A percentile compares a stretch with the other conserved stretches of the same genome.
These are phyloP conservation scores for Ichneumon xanthorius DNA, from an alignment of 2,888 invertebrate genomes.

Conservation along the genomic window DNA sequence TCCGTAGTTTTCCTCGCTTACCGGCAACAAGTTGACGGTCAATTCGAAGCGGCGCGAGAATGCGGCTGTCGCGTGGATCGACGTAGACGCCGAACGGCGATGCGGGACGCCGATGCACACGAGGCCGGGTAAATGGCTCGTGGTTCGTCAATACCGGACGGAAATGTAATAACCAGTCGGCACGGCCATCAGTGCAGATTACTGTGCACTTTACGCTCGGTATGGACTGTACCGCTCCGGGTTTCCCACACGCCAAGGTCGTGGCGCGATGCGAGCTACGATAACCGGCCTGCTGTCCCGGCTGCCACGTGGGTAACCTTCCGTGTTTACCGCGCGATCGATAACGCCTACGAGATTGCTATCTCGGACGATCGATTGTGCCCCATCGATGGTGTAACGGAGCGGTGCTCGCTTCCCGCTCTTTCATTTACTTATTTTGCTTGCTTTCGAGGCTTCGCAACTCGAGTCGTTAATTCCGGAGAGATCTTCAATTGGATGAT, in stretches of 20 bases:
- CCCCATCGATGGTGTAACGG: not conserved
- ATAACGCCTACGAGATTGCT: conserved; percentile 6
- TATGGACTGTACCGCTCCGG: conserved; percentile 6
- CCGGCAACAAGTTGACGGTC: conserved; percentile 64
- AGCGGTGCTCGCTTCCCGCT: not conserved
- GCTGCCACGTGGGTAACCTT: conserved; percentile 14
- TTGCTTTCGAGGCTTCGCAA: not conserved
- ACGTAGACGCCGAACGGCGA: not conserved
- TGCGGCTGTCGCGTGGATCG: not conserved
- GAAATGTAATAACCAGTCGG: conserved; percentile 7
- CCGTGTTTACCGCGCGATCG: conserved; percentile 12
- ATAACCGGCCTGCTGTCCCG: conserved; percentile 18
- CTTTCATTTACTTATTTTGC: not conserved
- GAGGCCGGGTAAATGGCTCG: not conserved
- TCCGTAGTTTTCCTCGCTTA: not conserved
- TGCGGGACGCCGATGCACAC: not conserved
- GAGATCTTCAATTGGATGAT: not conserved
- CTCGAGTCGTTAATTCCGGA: not conserved
- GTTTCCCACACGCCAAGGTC: conserved; percentile 66
- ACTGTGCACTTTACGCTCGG: conserved; percentile 1
- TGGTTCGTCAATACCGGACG: conserved; percentile 1
- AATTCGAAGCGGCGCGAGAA: not conserved
- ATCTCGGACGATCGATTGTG: conserved; percentile 14
- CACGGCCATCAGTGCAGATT: conserved; percentile 1
- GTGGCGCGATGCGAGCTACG: conserved; percentile 52